Evolutionary conservation across 2,888 invertebrate species (phyloP), one percentile per base, ranked within the genome.

Genomic region (Lasiommata megera): DNA sequence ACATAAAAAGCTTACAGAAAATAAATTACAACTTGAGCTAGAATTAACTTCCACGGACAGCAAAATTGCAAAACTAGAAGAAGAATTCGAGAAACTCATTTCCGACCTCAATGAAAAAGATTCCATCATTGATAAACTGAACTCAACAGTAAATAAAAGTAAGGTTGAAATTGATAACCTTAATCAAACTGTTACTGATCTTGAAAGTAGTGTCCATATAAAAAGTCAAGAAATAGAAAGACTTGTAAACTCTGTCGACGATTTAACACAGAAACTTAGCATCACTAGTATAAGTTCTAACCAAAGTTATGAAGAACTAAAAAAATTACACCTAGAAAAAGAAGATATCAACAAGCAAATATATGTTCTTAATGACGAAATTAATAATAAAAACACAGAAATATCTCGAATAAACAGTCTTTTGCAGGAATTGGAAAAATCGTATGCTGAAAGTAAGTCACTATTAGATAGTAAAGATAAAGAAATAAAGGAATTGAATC

Each of bases 101-200:
- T 66, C 76, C 6, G 81, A 83, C 29, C 79, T 90, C 2, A 82
- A 81, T 40, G 91, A 91, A 67, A 84, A 92, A 63, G 83, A 87
- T 66, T 69, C 70, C n/a, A 60, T 83, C 9, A 85, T 88, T 52
- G 79, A 85, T 61, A 66, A 65, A 5, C 71, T 88, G 5, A 84
- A 87, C 63, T 47, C 58, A 8, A 79, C 78, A 9, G 63, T 82
- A 1, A 60, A 62, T 18, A 72, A 79, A 60, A 78, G 78, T 61
- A 79, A 80, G 9, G 44, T 54, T 1, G 75, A 69, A 17, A 46
- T 83, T 37, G 59, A 62, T 11, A 68, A 69, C 29, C 61, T 81
- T 3, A 77, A 64, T 58, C 69, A 80, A 64, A 79, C 67, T 51
- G 43, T 79, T 5, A 53, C 58, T 12, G 78, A 83, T 58, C 69